Evolutionary conservation across 2,797 vertebrate species (phyloP).

Genomic region (Streptopelia turtur): DNA sequence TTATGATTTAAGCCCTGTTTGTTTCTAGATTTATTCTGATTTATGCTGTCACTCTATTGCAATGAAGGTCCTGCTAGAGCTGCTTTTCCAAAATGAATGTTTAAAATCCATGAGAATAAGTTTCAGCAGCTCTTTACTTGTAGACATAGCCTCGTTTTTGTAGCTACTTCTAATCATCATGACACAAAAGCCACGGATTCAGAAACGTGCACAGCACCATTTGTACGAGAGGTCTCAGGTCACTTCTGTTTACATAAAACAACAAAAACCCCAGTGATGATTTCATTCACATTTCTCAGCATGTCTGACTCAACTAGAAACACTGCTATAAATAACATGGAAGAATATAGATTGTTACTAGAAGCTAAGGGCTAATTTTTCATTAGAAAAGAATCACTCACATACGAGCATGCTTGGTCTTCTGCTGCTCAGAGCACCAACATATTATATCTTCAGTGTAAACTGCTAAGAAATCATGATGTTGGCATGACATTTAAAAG

Average conservation of each 20-base stretch:
- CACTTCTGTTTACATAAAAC: constrained; percentile 42
- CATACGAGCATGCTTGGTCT: not conserved
- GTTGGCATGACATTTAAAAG: not conserved
- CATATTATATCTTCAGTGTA: not conserved
- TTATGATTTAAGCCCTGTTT: not conserved
- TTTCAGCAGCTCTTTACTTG: not conserved
- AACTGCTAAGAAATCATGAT: not conserved
- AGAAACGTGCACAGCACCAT: not conserved
- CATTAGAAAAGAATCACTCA: constrained; percentile 11
- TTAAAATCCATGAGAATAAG: not conserved
- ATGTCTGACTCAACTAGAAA: constrained; percentile 6
- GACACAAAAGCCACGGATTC: not conserved
- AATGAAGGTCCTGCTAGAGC: not conserved
- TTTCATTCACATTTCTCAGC: constrained; percentile 57
- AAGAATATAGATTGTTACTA: constrained; percentile 9
- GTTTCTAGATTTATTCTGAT: not conserved
- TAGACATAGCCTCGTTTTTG: not conserved
- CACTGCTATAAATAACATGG: constrained; percentile 6
- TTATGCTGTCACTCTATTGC: not conserved
- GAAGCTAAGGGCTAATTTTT: constrained; percentile 46
- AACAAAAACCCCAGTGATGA: not conserved
- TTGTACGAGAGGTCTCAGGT: not conserved
- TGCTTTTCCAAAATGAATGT: not conserved
- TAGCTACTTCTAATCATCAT: not conserved
- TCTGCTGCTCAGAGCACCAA: not conserved